These are phyloP conservation scores for Leptoclinus maculatus DNA, from an alignment of 2,797 vertebrate genomes.

Conservation along the genomic window DNA sequence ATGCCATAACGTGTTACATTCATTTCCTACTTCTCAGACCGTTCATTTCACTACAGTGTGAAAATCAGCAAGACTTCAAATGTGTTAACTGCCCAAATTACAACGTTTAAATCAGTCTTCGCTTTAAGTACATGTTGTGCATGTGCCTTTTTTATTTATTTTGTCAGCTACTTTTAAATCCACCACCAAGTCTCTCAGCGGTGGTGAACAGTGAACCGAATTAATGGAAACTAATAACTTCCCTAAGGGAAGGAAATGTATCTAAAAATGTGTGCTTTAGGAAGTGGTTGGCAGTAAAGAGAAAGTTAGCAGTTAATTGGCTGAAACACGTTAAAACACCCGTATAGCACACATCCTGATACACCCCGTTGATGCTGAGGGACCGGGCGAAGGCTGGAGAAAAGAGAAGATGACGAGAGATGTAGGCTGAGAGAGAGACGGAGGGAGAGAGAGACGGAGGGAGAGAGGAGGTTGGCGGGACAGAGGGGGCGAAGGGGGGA, in stretches of 20 bases:
- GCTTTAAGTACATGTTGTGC: background rate
- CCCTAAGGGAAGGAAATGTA: background rate
- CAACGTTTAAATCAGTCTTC: background rate
- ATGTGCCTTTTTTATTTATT: background rate
- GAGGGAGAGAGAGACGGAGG: background rate
- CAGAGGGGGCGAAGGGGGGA: constrained; percentile 38
- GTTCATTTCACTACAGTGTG: background rate
- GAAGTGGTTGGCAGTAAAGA: constrained; percentile 29
- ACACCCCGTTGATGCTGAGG: constrained; percentile 8
- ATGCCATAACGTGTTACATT: background rate
- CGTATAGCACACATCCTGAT: background rate
- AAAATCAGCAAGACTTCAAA: background rate
- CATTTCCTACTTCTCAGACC: background rate
- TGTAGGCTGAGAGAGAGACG: constrained; percentile 10
- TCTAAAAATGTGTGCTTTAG: background rate
- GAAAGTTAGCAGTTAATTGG: constrained; percentile 30
- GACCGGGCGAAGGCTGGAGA: background rate
- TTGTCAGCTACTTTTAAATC: background rate
- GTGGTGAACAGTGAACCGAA: background rate
- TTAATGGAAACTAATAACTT: constrained; percentile 9
- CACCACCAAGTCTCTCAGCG: background rate
- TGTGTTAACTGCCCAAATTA: too few species aligned
- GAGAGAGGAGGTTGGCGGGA: constrained; percentile 32
- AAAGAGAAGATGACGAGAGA: constrained; percentile 8
- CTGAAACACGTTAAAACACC: constrained; percentile 23